Evolutionary conservation across 2,888 invertebrate genomes (phyloP).

Genomic region (Heliconius cydno): DNA sequence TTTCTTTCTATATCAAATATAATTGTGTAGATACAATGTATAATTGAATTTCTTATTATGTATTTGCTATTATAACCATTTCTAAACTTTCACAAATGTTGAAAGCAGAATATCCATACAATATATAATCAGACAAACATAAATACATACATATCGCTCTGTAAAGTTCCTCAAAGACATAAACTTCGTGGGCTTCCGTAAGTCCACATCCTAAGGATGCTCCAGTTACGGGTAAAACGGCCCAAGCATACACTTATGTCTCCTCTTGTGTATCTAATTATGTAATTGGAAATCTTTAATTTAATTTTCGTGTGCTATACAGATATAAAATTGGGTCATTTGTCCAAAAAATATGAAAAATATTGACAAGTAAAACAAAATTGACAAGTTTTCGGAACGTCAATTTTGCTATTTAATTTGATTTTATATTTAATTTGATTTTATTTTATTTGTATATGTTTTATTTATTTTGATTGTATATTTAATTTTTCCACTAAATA

Average conservation of each 20-base stretch:
- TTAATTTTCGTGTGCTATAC: neutral
- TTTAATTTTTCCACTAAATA: too few relatives aligned
- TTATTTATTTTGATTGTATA: too few relatives aligned
- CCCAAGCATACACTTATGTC: slow-evolving; percentile 39
- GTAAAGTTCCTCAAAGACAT: slow-evolving; percentile 37
- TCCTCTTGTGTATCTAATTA: slow-evolving; percentile 15
- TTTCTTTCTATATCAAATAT: too few relatives aligned
- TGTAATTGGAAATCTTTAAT: slow-evolving; percentile 2
- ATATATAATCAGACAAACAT: slow-evolving; percentile 5
- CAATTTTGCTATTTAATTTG: too few relatives aligned
- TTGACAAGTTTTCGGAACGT: too few relatives aligned
- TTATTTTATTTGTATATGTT: too few relatives aligned
- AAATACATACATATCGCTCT: slow-evolving; percentile 26
- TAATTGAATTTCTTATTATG: neutral
- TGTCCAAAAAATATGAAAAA: too few relatives aligned
- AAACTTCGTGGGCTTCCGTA: slow-evolving; percentile 40
- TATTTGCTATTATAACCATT: neutral
- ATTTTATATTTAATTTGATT: too few relatives aligned
- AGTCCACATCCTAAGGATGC: slow-evolving; percentile 41
- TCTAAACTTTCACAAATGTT: neutral
- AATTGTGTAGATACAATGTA: too few relatives aligned
- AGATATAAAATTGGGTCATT: too few relatives aligned
- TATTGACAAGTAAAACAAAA: too few relatives aligned
- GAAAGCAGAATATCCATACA: neutral
- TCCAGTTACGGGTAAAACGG: slow-evolving; percentile 37